Conservation (phyloP, 35 echinoderm and acorn worm genomes). For the Holothuria glaberrima region DNA sequence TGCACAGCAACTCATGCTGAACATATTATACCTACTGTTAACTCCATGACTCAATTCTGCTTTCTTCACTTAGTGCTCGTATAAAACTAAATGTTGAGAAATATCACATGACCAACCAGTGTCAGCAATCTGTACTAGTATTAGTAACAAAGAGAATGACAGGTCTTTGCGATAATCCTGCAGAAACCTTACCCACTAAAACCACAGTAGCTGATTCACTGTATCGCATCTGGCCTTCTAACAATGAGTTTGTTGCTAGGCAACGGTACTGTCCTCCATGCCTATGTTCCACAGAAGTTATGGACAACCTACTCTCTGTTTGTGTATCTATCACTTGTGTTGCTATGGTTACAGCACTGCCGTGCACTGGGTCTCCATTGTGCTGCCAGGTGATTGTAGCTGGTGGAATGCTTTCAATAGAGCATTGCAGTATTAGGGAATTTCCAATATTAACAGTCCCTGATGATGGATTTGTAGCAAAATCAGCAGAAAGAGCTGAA, state of each 20-base stretch:
- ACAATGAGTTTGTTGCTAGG: constrained; percentile 67
- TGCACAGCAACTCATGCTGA: too few relatives aligned
- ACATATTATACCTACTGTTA: too few relatives aligned
- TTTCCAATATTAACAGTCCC: constrained; percentile 59
- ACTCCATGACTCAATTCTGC: too few relatives aligned
- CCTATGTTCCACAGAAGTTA: constrained; percentile 63
- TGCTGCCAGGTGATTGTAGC: constrained; percentile 83
- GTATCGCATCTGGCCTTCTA: constrained; percentile 45
- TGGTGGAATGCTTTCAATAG: constrained; percentile 74
- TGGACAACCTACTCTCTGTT: constrained; percentile 63
- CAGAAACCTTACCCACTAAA: constrained; percentile 71
- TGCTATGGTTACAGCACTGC: constrained; percentile 58
- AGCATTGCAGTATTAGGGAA: constrained; percentile 60
- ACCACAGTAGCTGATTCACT: constrained; percentile 73
- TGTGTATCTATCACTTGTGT: constrained; percentile 25
- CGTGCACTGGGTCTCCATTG: constrained; percentile 40
- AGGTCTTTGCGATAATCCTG: too few relatives aligned
- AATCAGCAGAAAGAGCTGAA: constrained; percentile 61
- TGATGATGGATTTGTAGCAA: constrained; percentile 61
- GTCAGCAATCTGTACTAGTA: too few relatives aligned
- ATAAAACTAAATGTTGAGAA: not conserved
- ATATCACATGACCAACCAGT: too few relatives aligned
- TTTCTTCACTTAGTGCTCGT: not conserved
- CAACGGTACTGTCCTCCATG: constrained; percentile 85
- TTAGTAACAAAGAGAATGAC: too few relatives aligned